A percentile compares a stretch with the other conserved stretches of the same genome.
phyloP scores from a whole-genome alignment of 1,140 invertebrate genomes.

The Drosophila repleta region DNA sequence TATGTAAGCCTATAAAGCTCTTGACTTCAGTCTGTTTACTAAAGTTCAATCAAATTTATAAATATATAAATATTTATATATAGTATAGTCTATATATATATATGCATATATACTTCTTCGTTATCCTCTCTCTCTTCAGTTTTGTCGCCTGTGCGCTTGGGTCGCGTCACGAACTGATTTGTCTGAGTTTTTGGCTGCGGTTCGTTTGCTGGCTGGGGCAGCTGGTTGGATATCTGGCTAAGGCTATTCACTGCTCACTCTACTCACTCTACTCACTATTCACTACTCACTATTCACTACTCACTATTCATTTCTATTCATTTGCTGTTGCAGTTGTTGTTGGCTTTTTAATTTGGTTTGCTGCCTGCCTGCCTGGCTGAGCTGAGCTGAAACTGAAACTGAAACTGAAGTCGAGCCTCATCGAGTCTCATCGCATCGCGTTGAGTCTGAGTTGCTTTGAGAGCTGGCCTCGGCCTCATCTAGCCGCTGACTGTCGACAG shows the following conservation, averaged over 20 bases:
- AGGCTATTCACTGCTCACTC: slow-evolving; percentile 25
- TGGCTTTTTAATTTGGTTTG: slow-evolving; percentile 62
- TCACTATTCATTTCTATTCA: slow-evolving; percentile 28
- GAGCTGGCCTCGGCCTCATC: background rate
- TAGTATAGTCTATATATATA: too few relatives aligned
- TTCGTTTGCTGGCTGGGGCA: slow-evolving; percentile 21
- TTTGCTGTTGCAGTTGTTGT: slow-evolving; percentile 20
- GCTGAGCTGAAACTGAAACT: slow-evolving; percentile 47
- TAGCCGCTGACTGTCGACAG: slow-evolving; percentile 16
- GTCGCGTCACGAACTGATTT: slow-evolving; percentile 20
- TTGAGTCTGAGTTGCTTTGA: background rate
- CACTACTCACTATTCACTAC: slow-evolving; percentile 23
- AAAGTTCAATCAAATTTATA: too few relatives aligned
- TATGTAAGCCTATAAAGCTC: too few relatives aligned
- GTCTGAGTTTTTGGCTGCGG: slow-evolving; percentile 14
- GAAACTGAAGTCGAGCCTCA: slow-evolving; percentile 32
- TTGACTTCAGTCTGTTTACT: too few relatives aligned
- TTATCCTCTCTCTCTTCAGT: background rate
- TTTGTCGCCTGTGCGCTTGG: slow-evolving; percentile 18
- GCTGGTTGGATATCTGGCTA: background rate
- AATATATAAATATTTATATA: too few relatives aligned
- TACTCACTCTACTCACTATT: slow-evolving; percentile 33
- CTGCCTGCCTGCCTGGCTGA: slow-evolving; percentile 46
- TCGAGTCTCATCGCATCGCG: slow-evolving; percentile 6
- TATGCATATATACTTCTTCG: too few relatives aligned